Conservation (phyloP, 2,888 invertebrate species). For the Pilophorus perplexus region DNA sequence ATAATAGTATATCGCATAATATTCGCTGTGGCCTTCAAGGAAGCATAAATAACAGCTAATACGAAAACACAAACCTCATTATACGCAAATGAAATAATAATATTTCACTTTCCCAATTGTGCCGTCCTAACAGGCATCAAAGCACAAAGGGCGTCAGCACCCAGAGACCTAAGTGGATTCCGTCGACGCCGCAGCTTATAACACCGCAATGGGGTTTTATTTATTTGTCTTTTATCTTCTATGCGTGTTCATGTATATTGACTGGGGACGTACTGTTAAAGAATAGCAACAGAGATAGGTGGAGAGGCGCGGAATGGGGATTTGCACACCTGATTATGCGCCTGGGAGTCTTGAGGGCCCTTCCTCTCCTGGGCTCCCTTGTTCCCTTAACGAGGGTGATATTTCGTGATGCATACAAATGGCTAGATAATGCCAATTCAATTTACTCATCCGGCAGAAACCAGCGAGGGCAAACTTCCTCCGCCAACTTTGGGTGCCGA, state of each 20-base stretch:
- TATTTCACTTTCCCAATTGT: no score
- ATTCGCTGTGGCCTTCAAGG: no score
- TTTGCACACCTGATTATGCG: conserved; percentile 38
- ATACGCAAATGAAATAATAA: no score
- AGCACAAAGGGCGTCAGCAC: not conserved
- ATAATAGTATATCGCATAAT: no score
- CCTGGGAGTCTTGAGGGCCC: conserved; percentile 24
- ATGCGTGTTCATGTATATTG: conserved; percentile 32
- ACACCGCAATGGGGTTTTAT: conserved; percentile 17
- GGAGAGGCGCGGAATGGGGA: not conserved
- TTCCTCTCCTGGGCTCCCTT: conserved; percentile 18
- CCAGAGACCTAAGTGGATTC: conserved; percentile 29
- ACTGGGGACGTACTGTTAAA: conserved; percentile 2
- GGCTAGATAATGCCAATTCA: conserved; percentile 40
- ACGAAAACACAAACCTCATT: no score
- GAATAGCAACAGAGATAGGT: no score
- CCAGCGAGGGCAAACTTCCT: no score
- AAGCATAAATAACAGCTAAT: no score
- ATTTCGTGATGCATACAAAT: conserved; percentile 41
- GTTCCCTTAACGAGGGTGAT: conserved; percentile 41
- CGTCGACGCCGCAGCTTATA: conserved; percentile 5
- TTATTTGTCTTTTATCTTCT: conserved; percentile 32
- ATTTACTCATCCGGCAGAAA: conserved; percentile 37
- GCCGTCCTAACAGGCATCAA: no score
- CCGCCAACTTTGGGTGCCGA: no score